Conservation (phyloP, 92 coral and sea anemone genomes). For the Bergia sp. region DNA sequence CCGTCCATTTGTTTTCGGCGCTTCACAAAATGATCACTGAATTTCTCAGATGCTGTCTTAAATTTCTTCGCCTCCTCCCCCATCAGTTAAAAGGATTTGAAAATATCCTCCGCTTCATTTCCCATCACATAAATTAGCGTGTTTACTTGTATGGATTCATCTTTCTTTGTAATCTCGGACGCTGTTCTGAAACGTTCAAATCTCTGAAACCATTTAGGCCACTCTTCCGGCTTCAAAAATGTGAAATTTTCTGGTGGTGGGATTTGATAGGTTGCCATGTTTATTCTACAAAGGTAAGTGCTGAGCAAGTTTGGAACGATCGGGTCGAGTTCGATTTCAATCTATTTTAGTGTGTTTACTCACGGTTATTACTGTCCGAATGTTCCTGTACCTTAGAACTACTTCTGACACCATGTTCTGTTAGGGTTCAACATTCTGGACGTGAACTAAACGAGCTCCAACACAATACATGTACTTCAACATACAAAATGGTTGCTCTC, state of each 20-base stretch:
- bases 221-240: slow-evolving; percentile 7
- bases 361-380: no score
- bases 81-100: neutral
- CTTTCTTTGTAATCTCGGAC: neutral
- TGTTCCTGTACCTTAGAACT: no score
- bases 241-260: neutral
- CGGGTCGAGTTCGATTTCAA: no score
- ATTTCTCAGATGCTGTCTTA: neutral
- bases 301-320: no score
- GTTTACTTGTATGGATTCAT: slow-evolving; percentile 4
- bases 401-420: no score
- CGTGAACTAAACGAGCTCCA: no score
- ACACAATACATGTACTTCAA: no score
- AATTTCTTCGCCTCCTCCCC: no score
- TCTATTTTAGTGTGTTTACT: no score
- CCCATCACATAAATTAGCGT: slow-evolving; percentile 8
- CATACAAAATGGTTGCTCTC: no score
- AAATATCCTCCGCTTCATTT: slow-evolving; percentile 12
- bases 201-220: slow-evolving; percentile 18
- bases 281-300: neutral
- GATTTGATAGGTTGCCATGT: slow-evolving; percentile 18
- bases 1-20: slow-evolving; percentile 5
- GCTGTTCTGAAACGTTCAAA: neutral
- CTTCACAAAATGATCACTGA: neutral
- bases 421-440: no score